Conservation (phyloP, 2,797 vertebrate genomes). For the Columba guinea region DNA sequence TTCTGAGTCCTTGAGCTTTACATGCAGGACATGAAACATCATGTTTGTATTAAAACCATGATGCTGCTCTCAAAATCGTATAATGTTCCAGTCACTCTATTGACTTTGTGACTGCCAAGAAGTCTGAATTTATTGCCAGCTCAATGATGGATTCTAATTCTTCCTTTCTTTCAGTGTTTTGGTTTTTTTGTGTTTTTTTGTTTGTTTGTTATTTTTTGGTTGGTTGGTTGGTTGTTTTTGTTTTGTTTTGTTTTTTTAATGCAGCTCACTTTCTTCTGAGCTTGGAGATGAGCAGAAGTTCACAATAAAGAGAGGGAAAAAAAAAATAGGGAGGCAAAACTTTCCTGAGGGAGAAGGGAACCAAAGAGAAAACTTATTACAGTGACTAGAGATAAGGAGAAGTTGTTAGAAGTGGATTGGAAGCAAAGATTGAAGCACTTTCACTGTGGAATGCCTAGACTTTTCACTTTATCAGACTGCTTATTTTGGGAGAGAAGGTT, state of each 20-base stretch:
- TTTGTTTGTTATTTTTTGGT: neutral
- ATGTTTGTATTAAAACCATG: neutral
- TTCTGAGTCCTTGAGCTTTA: constrained; percentile 5
- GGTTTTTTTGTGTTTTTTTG: too few species aligned
- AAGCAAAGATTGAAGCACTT: constrained; percentile 18
- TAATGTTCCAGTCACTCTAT: neutral
- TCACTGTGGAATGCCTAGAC: neutral
- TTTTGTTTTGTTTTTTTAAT: neutral
- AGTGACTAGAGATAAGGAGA: neutral
- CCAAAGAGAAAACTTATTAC: neutral
- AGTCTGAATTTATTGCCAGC: neutral
- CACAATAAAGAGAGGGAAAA: neutral
- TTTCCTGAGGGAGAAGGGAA: neutral
- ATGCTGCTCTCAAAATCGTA: neutral
- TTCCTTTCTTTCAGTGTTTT: neutral
- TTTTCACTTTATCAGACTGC: neutral
- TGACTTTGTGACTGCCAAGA: neutral
- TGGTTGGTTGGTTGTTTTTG: neutral
- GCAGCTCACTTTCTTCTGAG: neutral
- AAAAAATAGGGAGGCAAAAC: neutral
- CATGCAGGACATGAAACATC: neutral
- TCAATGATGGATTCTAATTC: neutral
- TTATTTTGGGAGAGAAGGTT: neutral
- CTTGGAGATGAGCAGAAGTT: neutral
- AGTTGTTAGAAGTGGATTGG: neutral